Evolutionary conservation across 2,113 vertebrate species (phyloP).

Genomic region (Cottus gobio): DNA sequence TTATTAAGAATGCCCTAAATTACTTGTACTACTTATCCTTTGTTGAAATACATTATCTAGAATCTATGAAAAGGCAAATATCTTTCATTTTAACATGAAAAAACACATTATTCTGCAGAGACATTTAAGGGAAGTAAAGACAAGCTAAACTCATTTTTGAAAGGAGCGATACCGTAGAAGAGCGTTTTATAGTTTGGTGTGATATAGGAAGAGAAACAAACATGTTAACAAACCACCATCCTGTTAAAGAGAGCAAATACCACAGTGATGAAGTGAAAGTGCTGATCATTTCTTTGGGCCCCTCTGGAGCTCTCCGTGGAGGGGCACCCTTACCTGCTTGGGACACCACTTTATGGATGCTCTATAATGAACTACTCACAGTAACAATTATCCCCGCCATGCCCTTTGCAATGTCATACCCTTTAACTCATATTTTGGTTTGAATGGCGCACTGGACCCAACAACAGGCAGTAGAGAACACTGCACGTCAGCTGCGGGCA

Average conservation of each 20-base stretch:
- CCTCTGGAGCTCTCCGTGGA: background rate
- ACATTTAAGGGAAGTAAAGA: background rate
- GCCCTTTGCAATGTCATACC: background rate
- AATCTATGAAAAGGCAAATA: background rate
- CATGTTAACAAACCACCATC: background rate
- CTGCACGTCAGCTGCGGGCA: background rate
- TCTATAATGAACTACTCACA: background rate
- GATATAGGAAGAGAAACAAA: background rate
- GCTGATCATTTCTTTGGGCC: background rate
- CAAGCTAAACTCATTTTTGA: background rate
- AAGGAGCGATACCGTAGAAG: background rate
- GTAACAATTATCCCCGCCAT: background rate
- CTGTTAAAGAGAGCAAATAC: background rate
- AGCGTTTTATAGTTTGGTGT: background rate
- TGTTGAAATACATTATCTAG: background rate
- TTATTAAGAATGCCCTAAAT: background rate
- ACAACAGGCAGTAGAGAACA: background rate
- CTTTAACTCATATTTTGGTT: background rate
- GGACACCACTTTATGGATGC: background rate
- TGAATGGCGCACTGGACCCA: slow-evolving; percentile 9
- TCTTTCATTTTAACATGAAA: background rate
- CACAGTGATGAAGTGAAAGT: background rate
- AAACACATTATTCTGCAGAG: background rate
- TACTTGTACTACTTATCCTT: background rate
- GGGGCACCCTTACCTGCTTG: background rate